Evolutionary conservation across 2,113 vertebrate genomes (phyloP), one percentile per base, ranked within the genome.

Genomic region (Brienomyrus brachyistius): DNA sequence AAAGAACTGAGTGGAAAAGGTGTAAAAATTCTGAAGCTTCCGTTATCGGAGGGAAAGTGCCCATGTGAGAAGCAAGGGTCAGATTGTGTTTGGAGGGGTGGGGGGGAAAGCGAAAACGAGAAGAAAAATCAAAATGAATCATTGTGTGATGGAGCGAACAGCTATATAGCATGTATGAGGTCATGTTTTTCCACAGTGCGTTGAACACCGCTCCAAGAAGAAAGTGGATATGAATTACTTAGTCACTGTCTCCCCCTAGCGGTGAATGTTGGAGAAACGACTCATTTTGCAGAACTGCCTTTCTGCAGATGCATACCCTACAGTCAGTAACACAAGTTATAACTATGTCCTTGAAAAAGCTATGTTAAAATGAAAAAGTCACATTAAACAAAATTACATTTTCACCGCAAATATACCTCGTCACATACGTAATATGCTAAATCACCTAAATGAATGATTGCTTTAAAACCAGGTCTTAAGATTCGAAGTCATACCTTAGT

Each of bases 211-310:
- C 90, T 88, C 86, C 88, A 92, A 89, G 43, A 35, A 35, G 47
- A 91, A 91, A 89, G 84, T 19, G 90, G 82, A 89, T 19, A 80
- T 4, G 70, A 90, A 95, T 91, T 91, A 59, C 88, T 89, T 92
- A 94, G 94, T 93, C 94, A 94, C 90, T 96, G 95, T 95, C 95
- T 95, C 95, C 96, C 93, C 94, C 95, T 92, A 83, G 92, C 94
- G 96, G 95, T 50, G 27, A 7, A 40, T 86, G 50, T 66, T 47
- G 47, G 62, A 62, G 43, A 56, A 31, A 56, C 85, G 77, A 52
- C 51, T 47, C 11, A 40, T 27, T 40, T 6, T 70, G 7, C 48
- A 21, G 66, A 5, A 43, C 8, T 54, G n/a, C 74, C 74, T 43
- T 40, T 40, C 74, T 17, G 35, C 74, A 80, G 35, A 40, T 43